A percentile compares a stretch with the other conserved stretches of the same genome.
Conservation (phyloP, 2,888 invertebrate species). For the Tortricodes alternella region DNA sequence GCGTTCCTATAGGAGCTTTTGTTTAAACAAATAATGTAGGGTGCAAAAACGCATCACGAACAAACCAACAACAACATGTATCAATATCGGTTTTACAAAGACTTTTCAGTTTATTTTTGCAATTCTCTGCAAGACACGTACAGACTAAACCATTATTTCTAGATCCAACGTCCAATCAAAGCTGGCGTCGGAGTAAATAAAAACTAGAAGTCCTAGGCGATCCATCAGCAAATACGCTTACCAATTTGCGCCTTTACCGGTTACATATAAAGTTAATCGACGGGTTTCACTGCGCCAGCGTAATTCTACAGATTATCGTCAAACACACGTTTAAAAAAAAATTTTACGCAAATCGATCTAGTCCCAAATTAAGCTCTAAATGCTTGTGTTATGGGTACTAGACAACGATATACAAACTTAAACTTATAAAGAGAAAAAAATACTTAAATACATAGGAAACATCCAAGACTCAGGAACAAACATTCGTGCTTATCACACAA, state of each 20-base stretch:
- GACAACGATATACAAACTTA: no score
- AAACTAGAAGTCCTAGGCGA: slow-evolving; percentile 21
- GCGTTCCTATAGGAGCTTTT: no score
- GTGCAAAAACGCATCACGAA: no score
- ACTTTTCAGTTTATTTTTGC: slow-evolving; percentile 3
- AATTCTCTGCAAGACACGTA: slow-evolving; percentile 13
- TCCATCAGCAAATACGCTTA: slow-evolving; percentile 11
- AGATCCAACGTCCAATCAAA: slow-evolving; percentile 25
- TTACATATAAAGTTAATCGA: slow-evolving; percentile 27
- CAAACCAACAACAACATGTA: slow-evolving; percentile 4
- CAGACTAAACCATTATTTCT: slow-evolving; percentile 27
- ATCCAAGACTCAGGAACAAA: no score
- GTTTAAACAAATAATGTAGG: no score
- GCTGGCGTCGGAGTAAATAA: slow-evolving; percentile 13
- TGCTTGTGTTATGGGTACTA: no score
- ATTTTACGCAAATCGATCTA: not conserved
- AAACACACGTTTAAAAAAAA: no score
- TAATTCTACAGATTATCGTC: slow-evolving; percentile 4
- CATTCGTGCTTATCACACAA: no score
- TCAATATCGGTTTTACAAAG: slow-evolving; percentile 5
- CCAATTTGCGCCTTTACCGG: slow-evolving; percentile 17
- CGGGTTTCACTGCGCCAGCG: not conserved
- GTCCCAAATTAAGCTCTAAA: no score
- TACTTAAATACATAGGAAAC: no score
- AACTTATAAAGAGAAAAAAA: no score